Evolutionary conservation across 2,888 invertebrate species (phyloP).

Genomic region (Nomada flava): DNA sequence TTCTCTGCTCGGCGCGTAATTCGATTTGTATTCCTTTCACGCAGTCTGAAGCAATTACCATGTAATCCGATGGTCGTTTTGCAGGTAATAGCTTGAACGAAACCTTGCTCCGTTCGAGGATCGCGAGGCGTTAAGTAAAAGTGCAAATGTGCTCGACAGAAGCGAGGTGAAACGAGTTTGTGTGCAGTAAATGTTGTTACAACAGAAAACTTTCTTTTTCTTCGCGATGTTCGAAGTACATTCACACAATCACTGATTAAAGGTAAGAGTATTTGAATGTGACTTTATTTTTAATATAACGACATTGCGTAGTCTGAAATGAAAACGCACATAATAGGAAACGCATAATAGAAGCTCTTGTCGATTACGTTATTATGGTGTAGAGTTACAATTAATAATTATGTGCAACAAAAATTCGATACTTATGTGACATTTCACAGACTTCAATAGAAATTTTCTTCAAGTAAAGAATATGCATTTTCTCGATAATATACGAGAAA

Average conservation of each 20-base stretch:
- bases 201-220: not conserved
- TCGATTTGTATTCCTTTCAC: constrained; percentile 25
- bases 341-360: not conserved
- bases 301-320: too few species aligned
- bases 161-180: not conserved
- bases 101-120: constrained; percentile 32
- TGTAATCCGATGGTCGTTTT: constrained; percentile 38
- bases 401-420: too few species aligned
- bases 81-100: constrained; percentile 54
- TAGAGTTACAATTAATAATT: not conserved
- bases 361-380: not conserved
- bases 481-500: constrained; percentile 26
- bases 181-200: not conserved
- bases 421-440: not conserved
- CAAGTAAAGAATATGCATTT: not conserved
- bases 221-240: not conserved
- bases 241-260: not conserved
- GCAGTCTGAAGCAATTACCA: constrained; percentile 17
- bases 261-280: too few species aligned
- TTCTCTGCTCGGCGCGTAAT: constrained; percentile 9
- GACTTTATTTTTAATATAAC: not conserved
- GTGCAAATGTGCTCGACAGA: constrained; percentile 29
- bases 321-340: not conserved
- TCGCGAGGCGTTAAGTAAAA: constrained; percentile 32
- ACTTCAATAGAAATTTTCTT: not conserved